phyloP scores from a whole-genome alignment of 2,797 vertebrate genomes.

The Numenius phaeopus region DNA sequence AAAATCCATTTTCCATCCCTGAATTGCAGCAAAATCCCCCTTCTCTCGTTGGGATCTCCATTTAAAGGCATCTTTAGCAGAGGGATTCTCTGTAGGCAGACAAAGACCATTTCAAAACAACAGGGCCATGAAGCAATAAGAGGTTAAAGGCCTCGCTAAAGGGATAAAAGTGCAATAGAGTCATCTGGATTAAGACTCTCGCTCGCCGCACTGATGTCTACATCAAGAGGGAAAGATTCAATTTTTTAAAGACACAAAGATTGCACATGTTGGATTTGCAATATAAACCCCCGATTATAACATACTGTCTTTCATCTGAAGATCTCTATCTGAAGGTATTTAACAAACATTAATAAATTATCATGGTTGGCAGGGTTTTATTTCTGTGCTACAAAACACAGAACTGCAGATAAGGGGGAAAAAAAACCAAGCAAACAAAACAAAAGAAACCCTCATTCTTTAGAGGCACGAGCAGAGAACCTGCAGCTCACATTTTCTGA shows the following conservation, averaged over 20 bases:
- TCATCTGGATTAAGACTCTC: conserved; percentile 56
- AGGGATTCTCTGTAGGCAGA: not conserved
- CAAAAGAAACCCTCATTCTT: rapidly evolving
- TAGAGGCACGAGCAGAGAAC: not conserved
- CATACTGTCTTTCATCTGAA: not conserved
- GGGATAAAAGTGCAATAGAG: conserved; percentile 59
- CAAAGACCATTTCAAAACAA: conserved; percentile 54
- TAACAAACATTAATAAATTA: not conserved
- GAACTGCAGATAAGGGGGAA: not conserved
- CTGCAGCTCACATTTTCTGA: not conserved
- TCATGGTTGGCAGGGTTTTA: not conserved
- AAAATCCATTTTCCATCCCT: not conserved
- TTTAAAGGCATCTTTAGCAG: not conserved
- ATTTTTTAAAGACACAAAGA: conserved; percentile 39
- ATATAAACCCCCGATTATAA: conserved; percentile 18
- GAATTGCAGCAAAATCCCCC: not conserved
- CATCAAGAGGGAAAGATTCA: not conserved
- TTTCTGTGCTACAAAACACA: not conserved
- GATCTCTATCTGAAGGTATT: not conserved
- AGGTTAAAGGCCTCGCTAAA: conserved; percentile 54
- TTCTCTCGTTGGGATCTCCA: not conserved
- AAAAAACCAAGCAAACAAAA: not conserved
- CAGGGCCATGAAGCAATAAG: not conserved
- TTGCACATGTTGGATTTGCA: conserved; percentile 31
- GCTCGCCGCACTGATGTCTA: not conserved